These are phyloP conservation scores for Tetrax tetrax DNA, from an alignment of 2,113 vertebrate species.

Conservation along the genomic window DNA sequence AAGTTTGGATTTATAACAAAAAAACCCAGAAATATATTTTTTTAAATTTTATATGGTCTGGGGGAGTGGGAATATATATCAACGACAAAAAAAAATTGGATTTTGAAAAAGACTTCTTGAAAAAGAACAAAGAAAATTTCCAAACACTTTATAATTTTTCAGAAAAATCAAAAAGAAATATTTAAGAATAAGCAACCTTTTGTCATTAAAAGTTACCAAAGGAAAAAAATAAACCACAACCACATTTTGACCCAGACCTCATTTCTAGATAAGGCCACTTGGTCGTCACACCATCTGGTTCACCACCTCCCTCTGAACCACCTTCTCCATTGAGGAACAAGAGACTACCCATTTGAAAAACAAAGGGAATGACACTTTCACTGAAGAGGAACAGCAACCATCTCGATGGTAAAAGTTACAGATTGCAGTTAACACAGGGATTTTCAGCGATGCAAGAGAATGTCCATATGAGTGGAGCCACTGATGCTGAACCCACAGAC, in stretches of 20 bases:
- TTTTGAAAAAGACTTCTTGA: not conserved
- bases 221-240: not conserved
- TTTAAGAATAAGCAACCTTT: not conserved
- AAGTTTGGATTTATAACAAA: not conserved
- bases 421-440: not conserved
- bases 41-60: not conserved
- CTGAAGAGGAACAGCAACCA: not conserved
- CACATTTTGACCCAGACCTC: not conserved
- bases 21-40: not conserved
- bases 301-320: not conserved
- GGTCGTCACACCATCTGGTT: not conserved
- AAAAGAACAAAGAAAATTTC: not conserved
- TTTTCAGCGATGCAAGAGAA: not conserved
- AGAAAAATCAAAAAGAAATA: not conserved
- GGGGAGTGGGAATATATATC: too few species aligned
- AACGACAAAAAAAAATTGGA: accelerated
- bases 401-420: not conserved
- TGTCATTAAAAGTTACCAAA: not conserved
- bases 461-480: not conserved
- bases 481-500: not conserved
- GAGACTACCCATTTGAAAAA: not conserved
- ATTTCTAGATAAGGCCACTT: not conserved
- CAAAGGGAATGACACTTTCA: not conserved
- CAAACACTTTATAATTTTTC: not conserved
- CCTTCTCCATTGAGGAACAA: not conserved